Evolutionary conservation across 2,888 invertebrate species (phyloP).

Genomic region (Sthenelais limicola): DNA sequence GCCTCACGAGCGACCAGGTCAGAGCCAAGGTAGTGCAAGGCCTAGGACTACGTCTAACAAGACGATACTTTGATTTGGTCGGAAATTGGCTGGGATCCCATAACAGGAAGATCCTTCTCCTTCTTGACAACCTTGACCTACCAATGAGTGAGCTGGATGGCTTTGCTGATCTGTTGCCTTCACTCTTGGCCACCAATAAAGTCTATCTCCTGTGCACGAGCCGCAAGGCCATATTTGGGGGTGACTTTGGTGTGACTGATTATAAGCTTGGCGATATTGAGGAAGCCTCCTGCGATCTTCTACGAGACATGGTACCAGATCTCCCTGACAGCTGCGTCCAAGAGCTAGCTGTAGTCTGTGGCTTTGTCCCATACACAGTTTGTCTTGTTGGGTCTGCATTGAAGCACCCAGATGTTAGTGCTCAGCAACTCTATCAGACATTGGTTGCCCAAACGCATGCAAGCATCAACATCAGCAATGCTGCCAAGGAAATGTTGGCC

Average conservation of each 20-base stretch:
- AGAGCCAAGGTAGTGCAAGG: conserved; percentile 20
- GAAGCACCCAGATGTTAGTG: conserved; percentile 29
- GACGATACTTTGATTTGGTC: conserved; percentile 38
- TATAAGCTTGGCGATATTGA: conserved; percentile 40
- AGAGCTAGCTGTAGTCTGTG: conserved; percentile 41
- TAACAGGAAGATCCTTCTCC: conserved; percentile 46
- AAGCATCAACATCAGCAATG: background rate
- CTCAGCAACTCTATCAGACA: conserved; percentile 16
- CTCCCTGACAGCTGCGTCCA: conserved; percentile 47
- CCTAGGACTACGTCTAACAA: conserved; percentile 46
- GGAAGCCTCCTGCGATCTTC: conserved; percentile 37
- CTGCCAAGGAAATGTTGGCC: background rate
- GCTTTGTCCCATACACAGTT: conserved; percentile 44
- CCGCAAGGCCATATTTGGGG: conserved; percentile 38
- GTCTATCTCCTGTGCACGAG: conserved; percentile 45
- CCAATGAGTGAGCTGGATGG: conserved; percentile 32
- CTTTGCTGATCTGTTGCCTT: conserved; percentile 41
- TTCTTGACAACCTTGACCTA: conserved; percentile 52
- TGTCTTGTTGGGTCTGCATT: conserved; percentile 42
- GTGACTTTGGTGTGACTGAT: conserved; percentile 39
- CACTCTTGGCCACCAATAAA: conserved; percentile 44
- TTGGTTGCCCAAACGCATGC: background rate
- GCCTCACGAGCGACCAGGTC: conserved; percentile 36
- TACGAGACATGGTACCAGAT: conserved; percentile 46
- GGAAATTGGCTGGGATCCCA: conserved; percentile 50